A percentile compares a stretch with the other conserved stretches of the same genome.
These are phyloP conservation scores for Megaleporinus macrocephalus DNA, from an alignment of 2,113 vertebrate species.

Conservation along the genomic window DNA sequence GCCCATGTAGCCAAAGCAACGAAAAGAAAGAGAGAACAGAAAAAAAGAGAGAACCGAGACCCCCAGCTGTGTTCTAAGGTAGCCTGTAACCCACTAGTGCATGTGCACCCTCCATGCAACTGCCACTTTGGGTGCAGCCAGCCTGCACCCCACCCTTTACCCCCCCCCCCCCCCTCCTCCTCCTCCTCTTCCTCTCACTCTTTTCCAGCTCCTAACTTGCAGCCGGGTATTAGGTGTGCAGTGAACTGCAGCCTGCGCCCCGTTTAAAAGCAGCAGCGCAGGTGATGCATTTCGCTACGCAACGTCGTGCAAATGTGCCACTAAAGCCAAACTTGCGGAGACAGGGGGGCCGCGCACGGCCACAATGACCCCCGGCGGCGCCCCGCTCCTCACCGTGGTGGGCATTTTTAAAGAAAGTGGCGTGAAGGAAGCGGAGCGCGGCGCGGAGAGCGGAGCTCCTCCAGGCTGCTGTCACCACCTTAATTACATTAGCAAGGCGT, in stretches of 20 bases:
- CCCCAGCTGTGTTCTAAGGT: background rate
- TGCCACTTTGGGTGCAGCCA: conserved; percentile 46
- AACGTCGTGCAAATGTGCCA: no score
- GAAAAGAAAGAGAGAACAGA: background rate
- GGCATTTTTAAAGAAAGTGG: background rate
- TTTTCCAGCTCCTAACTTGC: conserved; percentile 37
- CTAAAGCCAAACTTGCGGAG: no score
- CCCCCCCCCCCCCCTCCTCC: background rate
- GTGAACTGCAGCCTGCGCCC: conserved; percentile 15
- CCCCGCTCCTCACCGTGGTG: no score
- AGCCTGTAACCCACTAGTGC: background rate
- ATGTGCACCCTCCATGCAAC: conserved; percentile 32
- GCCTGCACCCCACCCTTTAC: conserved; percentile 58
- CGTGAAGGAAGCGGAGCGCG: background rate
- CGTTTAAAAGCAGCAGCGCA: background rate
- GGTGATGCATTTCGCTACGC: no score
- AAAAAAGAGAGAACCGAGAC: background rate
- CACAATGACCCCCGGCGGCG: no score
- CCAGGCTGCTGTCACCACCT: conserved; percentile 18
- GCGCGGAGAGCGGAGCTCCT: background rate
- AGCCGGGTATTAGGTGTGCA: background rate
- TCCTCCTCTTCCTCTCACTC: background rate
- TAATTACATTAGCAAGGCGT: conserved; percentile 80
- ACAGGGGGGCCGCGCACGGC: no score
- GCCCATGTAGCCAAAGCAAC: no score